Conservation (phyloP, 2,888 invertebrate species). For the Polietes domitor region DNA sequence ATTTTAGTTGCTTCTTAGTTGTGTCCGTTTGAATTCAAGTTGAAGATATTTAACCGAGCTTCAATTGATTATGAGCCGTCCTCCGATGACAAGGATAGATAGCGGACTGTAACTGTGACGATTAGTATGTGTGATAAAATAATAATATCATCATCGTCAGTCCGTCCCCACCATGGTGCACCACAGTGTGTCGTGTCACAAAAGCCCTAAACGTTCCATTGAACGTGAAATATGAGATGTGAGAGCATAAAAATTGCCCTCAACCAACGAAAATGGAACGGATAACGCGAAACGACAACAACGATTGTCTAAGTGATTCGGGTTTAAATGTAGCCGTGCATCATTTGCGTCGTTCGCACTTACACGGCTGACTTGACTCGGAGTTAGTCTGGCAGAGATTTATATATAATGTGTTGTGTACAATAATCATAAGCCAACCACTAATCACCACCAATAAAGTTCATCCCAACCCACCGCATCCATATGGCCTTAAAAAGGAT, state of each 20-base stretch:
- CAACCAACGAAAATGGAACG: background rate
- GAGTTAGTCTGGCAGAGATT: constrained; percentile 55
- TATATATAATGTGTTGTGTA: constrained; percentile 49
- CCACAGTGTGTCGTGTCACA: background rate
- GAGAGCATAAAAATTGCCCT: background rate
- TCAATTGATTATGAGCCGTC: background rate
- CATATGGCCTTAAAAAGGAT: constrained; percentile 32
- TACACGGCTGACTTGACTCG: constrained; percentile 61
- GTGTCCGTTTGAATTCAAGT: too few relatives aligned
- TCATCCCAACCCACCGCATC: background rate
- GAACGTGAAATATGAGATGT: constrained; percentile 51
- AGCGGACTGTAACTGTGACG: background rate
- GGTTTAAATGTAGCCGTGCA: constrained; percentile 56
- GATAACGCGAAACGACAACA: constrained; percentile 34
- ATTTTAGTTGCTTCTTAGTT: too few relatives aligned
- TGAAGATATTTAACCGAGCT: too few relatives aligned
- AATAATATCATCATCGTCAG: background rate
- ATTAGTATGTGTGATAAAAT: background rate
- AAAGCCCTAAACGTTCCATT: constrained; percentile 44
- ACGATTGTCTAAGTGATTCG: constrained; percentile 37
- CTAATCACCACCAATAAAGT: constrained; percentile 42
- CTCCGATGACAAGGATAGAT: background rate
- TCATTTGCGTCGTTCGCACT: constrained; percentile 62
- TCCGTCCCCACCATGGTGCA: background rate
- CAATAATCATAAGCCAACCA: constrained; percentile 40